Evolutionary conservation across 2,113 vertebrate species (phyloP).

Genomic region (Nycticorax nycticorax): DNA sequence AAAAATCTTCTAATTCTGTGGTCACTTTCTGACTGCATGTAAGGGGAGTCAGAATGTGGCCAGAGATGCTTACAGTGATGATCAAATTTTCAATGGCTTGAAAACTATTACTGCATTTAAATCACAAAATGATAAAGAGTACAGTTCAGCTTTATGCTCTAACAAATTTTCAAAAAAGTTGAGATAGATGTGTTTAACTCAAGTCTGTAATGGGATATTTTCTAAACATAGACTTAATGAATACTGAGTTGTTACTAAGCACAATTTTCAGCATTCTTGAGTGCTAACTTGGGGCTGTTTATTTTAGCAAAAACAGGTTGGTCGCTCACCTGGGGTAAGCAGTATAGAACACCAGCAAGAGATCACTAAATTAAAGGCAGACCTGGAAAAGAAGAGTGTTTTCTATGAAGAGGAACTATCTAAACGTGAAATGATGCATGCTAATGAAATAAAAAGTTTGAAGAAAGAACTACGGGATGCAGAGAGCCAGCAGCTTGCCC

Average conservation of each 20-base stretch:
- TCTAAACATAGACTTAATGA: not conserved
- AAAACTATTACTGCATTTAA: not conserved
- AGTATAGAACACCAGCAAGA: slow-evolving; percentile 91
- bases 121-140: not conserved
- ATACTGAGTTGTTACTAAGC: not conserved
- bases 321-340: slow-evolving; percentile 80
- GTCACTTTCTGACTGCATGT: not conserved
- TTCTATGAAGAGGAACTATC: slow-evolving; percentile 90
- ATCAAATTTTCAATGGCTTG: not conserved
- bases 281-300: slow-evolving; percentile 40
- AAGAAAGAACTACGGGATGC: slow-evolving; percentile 93
- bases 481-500: slow-evolving; percentile 91
- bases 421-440: slow-evolving; percentile 87
- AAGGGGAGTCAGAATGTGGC: not conserved
- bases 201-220: not conserved
- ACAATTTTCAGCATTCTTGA: not conserved
- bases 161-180: not conserved
- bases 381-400: slow-evolving; percentile 92
- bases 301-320: slow-evolving; percentile 85
- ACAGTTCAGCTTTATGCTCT: not conserved
- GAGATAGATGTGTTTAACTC: not conserved
- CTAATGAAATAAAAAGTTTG: slow-evolving; percentile 87
- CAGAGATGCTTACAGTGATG: not conserved
- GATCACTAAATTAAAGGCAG: slow-evolving; percentile 86
- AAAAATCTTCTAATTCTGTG: not conserved